These are phyloP conservation scores for Panopea generosa DNA, from an alignment of 2,888 invertebrate species.

Conservation along the genomic window DNA sequence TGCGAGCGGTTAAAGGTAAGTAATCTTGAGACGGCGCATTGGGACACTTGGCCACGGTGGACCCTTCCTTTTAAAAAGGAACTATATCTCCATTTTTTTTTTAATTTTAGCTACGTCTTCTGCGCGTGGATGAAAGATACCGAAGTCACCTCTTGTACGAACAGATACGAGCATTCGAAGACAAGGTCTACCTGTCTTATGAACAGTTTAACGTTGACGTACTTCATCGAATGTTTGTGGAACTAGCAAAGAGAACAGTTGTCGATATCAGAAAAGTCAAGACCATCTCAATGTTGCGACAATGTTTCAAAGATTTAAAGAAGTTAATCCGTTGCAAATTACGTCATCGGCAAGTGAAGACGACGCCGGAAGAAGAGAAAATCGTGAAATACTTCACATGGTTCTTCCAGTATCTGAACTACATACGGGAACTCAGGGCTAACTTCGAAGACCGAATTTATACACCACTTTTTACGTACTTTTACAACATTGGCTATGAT, in stretches of 20 bases:
- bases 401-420: slow-evolving; percentile 77
- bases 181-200: slow-evolving; percentile 73
- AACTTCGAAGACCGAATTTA: slow-evolving; percentile 77
- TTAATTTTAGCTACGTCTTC: slow-evolving; percentile 68
- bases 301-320: slow-evolving; percentile 58
- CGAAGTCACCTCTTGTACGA: slow-evolving; percentile 73
- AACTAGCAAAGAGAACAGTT: slow-evolving; percentile 58
- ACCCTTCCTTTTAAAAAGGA: background rate
- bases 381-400: slow-evolving; percentile 76
- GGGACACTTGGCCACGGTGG: too few species aligned
- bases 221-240: slow-evolving; percentile 66
- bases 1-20: too few species aligned
- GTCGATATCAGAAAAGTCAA: slow-evolving; percentile 63
- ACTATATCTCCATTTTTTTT: too few species aligned
- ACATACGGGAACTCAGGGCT: slow-evolving; percentile 68
- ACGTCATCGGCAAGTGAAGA: slow-evolving; percentile 54
- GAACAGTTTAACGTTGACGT: slow-evolving; percentile 73
- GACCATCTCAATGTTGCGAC: slow-evolving; percentile 54
- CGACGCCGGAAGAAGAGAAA: slow-evolving; percentile 54
- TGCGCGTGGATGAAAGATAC: slow-evolving; percentile 73
- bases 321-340: slow-evolving; percentile 50
- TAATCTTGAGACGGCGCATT: background rate
- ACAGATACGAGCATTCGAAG: slow-evolving; percentile 76
- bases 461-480: slow-evolving; percentile 75
- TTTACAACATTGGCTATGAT: slow-evolving; percentile 65